Base-by-base conservation (phyloP, 1,140 invertebrate species). In the Bombus terrestris region DNA sequence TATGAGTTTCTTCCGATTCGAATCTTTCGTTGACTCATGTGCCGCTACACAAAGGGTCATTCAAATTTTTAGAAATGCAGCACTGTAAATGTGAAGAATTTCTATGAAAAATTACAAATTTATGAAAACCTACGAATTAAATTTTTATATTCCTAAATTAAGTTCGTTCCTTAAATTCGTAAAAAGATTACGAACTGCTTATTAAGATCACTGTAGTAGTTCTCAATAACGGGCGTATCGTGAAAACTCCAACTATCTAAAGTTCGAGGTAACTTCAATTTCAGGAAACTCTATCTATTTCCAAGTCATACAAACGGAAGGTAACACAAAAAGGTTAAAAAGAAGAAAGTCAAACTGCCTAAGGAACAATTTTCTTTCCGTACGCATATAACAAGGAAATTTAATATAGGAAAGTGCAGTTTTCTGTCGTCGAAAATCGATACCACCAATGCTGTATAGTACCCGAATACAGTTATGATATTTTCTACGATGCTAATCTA, bases 401-500 rank as follows among this genome's bases (percentile, higher is more conserved):
- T 64, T 66, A 64, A 78, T 78, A 64, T 32, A 41, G 28, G 25
- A 37, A 12, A 78, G 39, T 78, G 75, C 57, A 64, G 59, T 78
- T 78, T 78, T 64, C 32, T 64, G 59, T n/a, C 59, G 37, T 41
- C n/a, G 75, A 28, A n/a, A 53, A 43, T 78, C 75, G 39, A 78
- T 78, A 62, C 25, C 25, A 12, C 6, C 59, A 18, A n/a, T 59
- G 18, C 28, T 28, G 28, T 59, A 39, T 39, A 39, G 28, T 76
- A 13, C 35, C 25, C 37, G 53, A 43, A 73, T 18, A 41, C 32
- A 28, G 57, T 62, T 77, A 41, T 41, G 13, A 9, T 32, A 41
- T 64, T 43, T 35, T 35, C 43, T 25, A 35, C 22, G 43, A 10
- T 41, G 37, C 28, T 25, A 37, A 66, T 41, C 39, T 25, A 2